phyloP scores from a whole-genome alignment of 2,797 vertebrate genomes.

The Pteronotus mesoamericanus region DNA sequence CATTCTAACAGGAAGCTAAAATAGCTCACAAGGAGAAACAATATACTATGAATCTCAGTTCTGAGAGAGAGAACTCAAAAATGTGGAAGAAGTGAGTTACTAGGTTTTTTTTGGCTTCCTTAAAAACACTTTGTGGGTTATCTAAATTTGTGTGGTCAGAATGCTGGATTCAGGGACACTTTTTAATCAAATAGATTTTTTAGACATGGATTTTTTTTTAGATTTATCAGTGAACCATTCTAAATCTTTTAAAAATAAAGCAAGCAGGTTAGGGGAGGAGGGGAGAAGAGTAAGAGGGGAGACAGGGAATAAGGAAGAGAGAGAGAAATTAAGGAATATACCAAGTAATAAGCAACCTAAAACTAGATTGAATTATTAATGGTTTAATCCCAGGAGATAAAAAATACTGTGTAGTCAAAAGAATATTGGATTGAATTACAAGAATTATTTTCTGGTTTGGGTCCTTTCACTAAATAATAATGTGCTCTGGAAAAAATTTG shows the following conservation, averaged over 20 bases:
- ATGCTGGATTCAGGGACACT: neutral
- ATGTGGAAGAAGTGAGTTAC: neutral
- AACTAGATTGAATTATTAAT: neutral
- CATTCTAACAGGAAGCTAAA: neutral
- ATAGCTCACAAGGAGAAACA: neutral
- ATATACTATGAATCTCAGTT: neutral
- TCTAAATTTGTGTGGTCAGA: slow-evolving; percentile 1
- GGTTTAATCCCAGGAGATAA: neutral
- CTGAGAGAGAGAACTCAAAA: neutral
- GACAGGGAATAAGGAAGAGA: neutral
- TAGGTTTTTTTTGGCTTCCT: neutral
- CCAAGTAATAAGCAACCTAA: neutral
- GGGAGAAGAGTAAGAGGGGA: neutral
- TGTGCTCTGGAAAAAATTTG: neutral
- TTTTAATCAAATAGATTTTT: slow-evolving; percentile 44
- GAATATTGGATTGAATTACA: neutral
- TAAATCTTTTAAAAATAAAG: neutral
- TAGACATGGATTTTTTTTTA: neutral
- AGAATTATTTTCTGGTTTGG: slow-evolving; percentile 28
- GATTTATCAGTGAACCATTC: neutral
- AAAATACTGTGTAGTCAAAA: neutral
- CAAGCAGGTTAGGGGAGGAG: neutral
- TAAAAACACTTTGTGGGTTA: neutral
- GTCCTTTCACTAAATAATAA: slow-evolving; percentile 10
- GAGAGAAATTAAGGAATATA: neutral